Evolutionary conservation across 2,113 vertebrate species (phyloP).

Genomic region (Melanerpes aurifrons): DNA sequence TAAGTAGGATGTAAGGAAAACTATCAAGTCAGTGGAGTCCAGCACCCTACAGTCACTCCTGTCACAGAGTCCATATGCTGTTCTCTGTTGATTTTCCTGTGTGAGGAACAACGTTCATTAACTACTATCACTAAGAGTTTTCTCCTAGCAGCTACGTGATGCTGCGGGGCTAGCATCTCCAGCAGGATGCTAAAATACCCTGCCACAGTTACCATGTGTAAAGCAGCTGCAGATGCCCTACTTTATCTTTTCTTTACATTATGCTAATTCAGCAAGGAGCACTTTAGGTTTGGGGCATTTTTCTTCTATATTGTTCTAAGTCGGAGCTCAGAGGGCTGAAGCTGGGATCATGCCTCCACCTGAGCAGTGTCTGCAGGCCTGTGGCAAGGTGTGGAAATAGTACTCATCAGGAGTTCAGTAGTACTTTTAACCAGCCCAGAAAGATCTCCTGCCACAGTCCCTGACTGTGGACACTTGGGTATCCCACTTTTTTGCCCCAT

Average conservation of each 20-base stretch:
- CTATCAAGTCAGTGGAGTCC: slow-evolving; percentile 60
- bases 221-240: neutral
- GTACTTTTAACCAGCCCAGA: neutral
- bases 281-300: neutral
- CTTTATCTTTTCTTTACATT: neutral
- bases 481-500: neutral
- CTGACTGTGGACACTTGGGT: neutral
- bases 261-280: neutral
- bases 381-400: rapidly evolving
- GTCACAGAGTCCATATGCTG: slow-evolving; percentile 61
- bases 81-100: slow-evolving; percentile 41
- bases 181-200: slow-evolving; percentile 13
- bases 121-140: neutral
- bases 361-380: neutral
- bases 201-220: neutral
- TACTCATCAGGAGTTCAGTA: neutral
- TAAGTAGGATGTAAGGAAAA: slow-evolving; percentile 59
- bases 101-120: slow-evolving; percentile 55
- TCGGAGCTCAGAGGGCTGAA: neutral
- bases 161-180: neutral
- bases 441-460: neutral
- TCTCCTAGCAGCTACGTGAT: neutral
- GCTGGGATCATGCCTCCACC: rapidly evolving
- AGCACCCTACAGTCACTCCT: slow-evolving; percentile 50
- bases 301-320: neutral